Base-by-base conservation (phyloP, 2,797 vertebrate species). In the Notolabrus celidotus region DNA sequence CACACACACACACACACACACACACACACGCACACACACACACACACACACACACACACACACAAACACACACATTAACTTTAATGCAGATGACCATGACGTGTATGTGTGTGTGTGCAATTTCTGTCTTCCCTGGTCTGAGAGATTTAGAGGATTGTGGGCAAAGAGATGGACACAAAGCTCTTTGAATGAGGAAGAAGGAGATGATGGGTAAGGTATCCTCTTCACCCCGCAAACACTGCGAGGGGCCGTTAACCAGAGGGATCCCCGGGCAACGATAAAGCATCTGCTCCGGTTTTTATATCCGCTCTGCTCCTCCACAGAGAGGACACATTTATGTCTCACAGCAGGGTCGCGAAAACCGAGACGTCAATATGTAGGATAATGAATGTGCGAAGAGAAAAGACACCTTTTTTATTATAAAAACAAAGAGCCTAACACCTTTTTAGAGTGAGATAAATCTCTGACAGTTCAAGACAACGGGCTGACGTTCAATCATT, bases 121-220 rank as follows among this genome's bases (percentile, higher is more conserved):
- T 72, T 62, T 64, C 14, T 67, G 82, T 67, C 49, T 29, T 71
- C n/a, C 14, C 76, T n/a, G 29, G 33, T 60, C 39, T 43, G 50
- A 77, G 81, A 90, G 83, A 85, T 87, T 89, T 88, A 82, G 74
- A 62, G 82, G 74, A 82, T 74, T 76, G 74, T 68, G 66, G 59
- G 69, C 79, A 86, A 79, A 89, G 85, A 86, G 78, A 78, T 72
- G 61, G 86, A 88, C 83, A 89, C 83, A 88, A 85, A 82, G 79
- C 83, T 89, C 75, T 85, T 80, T 86, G 84, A 82, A 50, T 45
- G 34, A 63, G 68, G 65, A 61, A 74, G 80, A 77, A 71, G 70
- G 54, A 67, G 60, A 59, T 46, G 23, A 22, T 45, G n/a, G 39
- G 70, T 53, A 29, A 50, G 46, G 15, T 51, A 20, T 74, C 70